phyloP scores from a whole-genome alignment of 2,113 vertebrate genomes.

The Oryzias celebensis region DNA sequence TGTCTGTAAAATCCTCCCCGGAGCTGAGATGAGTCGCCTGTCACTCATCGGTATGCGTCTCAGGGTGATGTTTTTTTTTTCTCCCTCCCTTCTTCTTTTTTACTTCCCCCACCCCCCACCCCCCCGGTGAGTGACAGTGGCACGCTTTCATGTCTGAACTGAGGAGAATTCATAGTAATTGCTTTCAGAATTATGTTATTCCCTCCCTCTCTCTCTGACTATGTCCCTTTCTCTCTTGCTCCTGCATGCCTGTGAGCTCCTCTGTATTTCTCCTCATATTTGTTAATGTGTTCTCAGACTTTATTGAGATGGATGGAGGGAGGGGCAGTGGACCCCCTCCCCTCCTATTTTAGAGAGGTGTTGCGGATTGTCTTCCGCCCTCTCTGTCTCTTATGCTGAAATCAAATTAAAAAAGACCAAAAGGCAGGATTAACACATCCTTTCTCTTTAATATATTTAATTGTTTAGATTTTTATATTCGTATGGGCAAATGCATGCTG shows the following conservation, averaged over 20 bases:
- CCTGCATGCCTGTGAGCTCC: constrained; percentile 27
- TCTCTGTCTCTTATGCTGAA: constrained; percentile 54
- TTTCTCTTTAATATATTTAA: constrained; percentile 59
- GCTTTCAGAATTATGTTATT: constrained; percentile 78
- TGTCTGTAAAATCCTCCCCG: constrained; percentile 75
- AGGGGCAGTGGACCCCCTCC: constrained; percentile 35
- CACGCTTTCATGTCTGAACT: constrained; percentile 79
- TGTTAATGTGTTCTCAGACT: constrained; percentile 56
- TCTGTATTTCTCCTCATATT: constrained; percentile 27
- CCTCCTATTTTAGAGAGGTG: constrained; percentile 39
- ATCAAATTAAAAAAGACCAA: constrained; percentile 33
- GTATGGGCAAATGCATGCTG: constrained; percentile 54
- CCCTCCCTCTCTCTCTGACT: constrained; percentile 32
- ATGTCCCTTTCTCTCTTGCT: constrained; percentile 35
- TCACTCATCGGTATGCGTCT: constrained; percentile 71
- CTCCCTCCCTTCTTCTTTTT: constrained; percentile 29
- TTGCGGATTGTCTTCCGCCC: constrained; percentile 7
- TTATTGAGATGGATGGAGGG: constrained; percentile 54
- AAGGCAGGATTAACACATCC: constrained; percentile 43
- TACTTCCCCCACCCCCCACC: constrained; percentile 30
- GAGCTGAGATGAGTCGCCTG: constrained; percentile 74
- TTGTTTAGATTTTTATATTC: constrained; percentile 67
- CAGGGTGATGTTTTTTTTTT: constrained; percentile 58
- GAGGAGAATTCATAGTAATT: constrained; percentile 82
- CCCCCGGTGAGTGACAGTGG: constrained; percentile 68